These are phyloP conservation scores for Drosophila pruinosa DNA, from an alignment of 1,140 invertebrate species.

Conservation along the genomic window DNA sequence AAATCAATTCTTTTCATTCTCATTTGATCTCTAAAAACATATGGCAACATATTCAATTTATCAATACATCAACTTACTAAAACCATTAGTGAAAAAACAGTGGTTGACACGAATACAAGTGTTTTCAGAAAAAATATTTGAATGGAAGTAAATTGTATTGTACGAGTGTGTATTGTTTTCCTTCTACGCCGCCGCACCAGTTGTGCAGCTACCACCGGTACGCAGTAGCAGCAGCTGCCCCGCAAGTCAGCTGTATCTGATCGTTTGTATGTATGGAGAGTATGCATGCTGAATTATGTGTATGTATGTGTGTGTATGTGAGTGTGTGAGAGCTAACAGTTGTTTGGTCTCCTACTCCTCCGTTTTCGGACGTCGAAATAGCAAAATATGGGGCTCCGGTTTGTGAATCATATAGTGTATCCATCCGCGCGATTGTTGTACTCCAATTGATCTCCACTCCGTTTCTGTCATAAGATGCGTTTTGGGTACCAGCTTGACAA, in stretches of 20 bases:
- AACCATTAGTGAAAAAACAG: background rate
- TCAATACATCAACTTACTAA: background rate
- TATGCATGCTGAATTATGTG: slow-evolving; percentile 10
- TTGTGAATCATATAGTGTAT: slow-evolving; percentile 98
- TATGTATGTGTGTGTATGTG: slow-evolving; percentile 5
- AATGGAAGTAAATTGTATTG: slow-evolving; percentile 28
- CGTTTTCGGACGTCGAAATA: slow-evolving; percentile 84
- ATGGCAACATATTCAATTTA: slow-evolving; percentile 3
- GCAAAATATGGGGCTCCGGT: slow-evolving; percentile 89
- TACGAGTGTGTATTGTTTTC: slow-evolving; percentile 1
- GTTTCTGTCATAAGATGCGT: slow-evolving; percentile 96
- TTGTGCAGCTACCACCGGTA: slow-evolving; percentile 42
- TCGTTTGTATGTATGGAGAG: background rate
- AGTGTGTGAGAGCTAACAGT: slow-evolving; percentile 16
- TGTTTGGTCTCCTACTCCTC: slow-evolving; percentile 48
- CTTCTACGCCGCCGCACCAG: slow-evolving; percentile 23
- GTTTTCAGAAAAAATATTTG: slow-evolving; percentile 11
- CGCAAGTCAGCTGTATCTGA: slow-evolving; percentile 31
- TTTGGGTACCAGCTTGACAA: slow-evolving; percentile 94
- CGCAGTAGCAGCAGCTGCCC: slow-evolving; percentile 36
- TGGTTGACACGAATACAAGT: background rate
- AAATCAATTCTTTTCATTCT: background rate
- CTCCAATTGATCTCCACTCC: slow-evolving; percentile 97
- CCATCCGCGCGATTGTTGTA: slow-evolving; percentile 98
- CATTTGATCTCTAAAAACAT: background rate